Evolutionary conservation across 1,140 invertebrate species (phyloP), one percentile per base, ranked within the genome.

Genomic region (Leucophenga varia): DNA sequence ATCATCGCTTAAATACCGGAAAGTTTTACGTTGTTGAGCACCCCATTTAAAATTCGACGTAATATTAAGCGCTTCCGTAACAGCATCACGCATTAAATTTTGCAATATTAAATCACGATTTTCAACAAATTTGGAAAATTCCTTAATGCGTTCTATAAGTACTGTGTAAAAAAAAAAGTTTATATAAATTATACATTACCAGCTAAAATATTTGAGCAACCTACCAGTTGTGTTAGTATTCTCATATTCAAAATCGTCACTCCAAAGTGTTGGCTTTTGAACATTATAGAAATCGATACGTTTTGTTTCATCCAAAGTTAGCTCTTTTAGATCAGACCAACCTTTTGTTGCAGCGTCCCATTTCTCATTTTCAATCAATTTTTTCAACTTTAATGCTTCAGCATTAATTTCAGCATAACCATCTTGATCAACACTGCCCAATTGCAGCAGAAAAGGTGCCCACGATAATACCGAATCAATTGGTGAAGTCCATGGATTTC

Each of bases 401-500:
- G 35, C 54, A 38, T 81, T 71, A 19, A 87, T 82, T 18, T 60
- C 46, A 2, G 80, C 67, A 49, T 81, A 80, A 0, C 84, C 84
- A 32, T 72, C 55, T n/a, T 80, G 74, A 57, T 88, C 86, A 3
- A 88, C 76, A 41, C 86, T 78, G 9, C 85, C 85, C 61, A 82
- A 12, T 4, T 65, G 45, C 13, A 47, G 48, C 7, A 65, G 28
- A 13, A 93, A 76, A 1, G 87, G 86, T 2, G 82, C 89, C 90
- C 90, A 94, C 3, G 85, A 87, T 1, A 36, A 86, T 0, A 88
- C 85, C 13, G 86, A 86, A 64, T 93, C 89, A 34, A 92, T 82
- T 0, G 91, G 90, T 13, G 86, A 88, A 40, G 93, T 90, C 90
- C 90, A 94, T 0, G 89, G 84, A 72, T 93, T 90, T 2, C 90